These are phyloP conservation scores for Odontocerum albicorne DNA, from an alignment of 2,888 invertebrate species.

Conservation along the genomic window DNA sequence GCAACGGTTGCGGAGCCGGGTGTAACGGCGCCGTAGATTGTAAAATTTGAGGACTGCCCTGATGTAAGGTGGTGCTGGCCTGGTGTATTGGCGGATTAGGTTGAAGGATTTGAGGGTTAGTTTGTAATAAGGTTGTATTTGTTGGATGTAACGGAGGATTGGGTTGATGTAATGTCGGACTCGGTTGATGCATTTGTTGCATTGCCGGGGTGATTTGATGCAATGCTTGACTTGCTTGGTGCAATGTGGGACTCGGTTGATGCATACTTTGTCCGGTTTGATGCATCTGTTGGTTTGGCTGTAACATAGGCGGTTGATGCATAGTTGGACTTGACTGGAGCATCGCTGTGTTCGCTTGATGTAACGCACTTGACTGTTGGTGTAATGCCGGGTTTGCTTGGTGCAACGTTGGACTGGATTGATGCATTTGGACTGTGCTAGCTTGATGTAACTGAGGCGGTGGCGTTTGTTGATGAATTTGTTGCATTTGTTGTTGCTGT, in stretches of 20 bases:
- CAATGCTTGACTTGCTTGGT: background rate
- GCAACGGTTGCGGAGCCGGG: constrained; percentile 3
- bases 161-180: constrained; percentile 8
- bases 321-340: background rate
- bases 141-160: constrained; percentile 16
- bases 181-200: constrained; percentile 10
- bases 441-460: constrained; percentile 12
- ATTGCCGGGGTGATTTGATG: constrained; percentile 4
- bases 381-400: constrained; percentile 8
- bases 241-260: background rate
- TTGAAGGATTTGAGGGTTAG: constrained; percentile 12
- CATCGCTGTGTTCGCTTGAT: background rate
- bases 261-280: background rate
- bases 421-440: constrained; percentile 7
- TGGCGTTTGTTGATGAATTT: constrained; percentile 19
- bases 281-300: background rate
- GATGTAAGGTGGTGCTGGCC: constrained; percentile 11
- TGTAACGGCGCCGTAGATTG: constrained; percentile 7
- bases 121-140: constrained; percentile 19
- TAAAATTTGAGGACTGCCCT: constrained; percentile 1
- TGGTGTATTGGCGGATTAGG: constrained; percentile 19
- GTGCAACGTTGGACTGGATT: constrained; percentile 17
- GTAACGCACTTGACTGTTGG: background rate
- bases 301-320: background rate
- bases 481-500: constrained; percentile 31